phyloP scores from a whole-genome alignment of 2,113 vertebrate genomes.

The Tor tambroides region DNA sequence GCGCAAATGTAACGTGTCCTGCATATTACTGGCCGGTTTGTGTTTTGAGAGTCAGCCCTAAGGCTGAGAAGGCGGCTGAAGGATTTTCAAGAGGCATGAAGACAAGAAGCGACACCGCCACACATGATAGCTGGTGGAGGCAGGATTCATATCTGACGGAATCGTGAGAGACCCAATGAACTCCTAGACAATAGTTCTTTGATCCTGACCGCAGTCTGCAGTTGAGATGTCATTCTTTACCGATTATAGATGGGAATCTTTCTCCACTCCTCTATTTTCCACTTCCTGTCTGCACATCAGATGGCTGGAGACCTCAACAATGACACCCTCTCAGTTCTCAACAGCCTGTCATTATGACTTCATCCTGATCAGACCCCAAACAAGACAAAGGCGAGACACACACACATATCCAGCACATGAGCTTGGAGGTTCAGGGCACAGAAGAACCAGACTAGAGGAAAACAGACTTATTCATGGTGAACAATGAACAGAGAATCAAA shows the following conservation, averaged over 20 bases:
- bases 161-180: not conserved
- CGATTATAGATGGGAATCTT: not conserved
- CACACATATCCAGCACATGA: no score
- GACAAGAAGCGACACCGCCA: not conserved
- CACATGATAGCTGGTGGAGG: not conserved
- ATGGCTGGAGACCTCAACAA: constrained; percentile 68
- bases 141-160: not conserved
- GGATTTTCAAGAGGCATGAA: not conserved
- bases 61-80: not conserved
- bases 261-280: constrained; percentile 53
- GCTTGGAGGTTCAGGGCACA: constrained; percentile 14
- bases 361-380: constrained; percentile 58
- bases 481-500: constrained; percentile 52
- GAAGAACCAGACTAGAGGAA: constrained; percentile 55
- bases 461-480: constrained; percentile 50
- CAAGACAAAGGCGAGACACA: constrained; percentile 46
- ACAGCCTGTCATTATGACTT: constrained; percentile 65
- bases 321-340: constrained; percentile 65
- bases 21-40: not conserved
- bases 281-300: constrained; percentile 69
- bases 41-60: not conserved
- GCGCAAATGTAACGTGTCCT: not conserved
- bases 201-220: constrained; percentile 53
- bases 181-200: constrained; percentile 66
- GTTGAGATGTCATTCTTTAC: not conserved